phyloP scores from a whole-genome alignment of 2,113 vertebrate species.

The Alexandromys fortis region DNA sequence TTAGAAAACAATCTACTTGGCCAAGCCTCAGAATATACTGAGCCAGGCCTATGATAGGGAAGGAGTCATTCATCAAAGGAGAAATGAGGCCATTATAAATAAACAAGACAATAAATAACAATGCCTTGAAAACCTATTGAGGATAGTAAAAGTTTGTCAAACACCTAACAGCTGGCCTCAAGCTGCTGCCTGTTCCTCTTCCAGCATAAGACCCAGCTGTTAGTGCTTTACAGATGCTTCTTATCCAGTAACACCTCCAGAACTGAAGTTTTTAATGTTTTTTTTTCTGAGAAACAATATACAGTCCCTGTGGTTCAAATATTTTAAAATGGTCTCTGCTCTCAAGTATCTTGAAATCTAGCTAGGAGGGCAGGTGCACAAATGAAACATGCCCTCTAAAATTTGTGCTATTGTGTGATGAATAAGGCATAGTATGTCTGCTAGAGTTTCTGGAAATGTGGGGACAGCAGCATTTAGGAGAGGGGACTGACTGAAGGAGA shows the following conservation, averaged over 20 bases:
- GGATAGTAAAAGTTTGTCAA: background rate
- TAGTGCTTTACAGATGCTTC: background rate
- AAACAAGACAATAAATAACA: background rate
- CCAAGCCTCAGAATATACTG: background rate
- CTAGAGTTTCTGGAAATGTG: background rate
- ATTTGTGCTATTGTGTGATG: background rate
- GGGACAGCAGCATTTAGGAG: background rate
- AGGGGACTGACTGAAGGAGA: background rate
- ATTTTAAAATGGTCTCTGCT: background rate
- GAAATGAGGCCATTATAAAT: background rate
- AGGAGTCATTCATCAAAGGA: background rate
- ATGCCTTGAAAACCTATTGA: background rate
- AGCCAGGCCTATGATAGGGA: background rate
- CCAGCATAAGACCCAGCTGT: background rate
- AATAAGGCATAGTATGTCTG: background rate
- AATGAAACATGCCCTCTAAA: background rate
- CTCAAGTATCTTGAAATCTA: background rate
- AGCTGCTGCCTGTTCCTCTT: background rate
- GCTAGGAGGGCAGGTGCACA: background rate
- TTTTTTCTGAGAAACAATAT: background rate
- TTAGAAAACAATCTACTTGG: background rate
- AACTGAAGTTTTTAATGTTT: background rate
- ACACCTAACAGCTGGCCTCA: background rate
- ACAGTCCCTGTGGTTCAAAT: background rate
- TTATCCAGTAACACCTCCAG: background rate